These are phyloP conservation scores for Vanessa cardui DNA, from an alignment of 2,888 invertebrate species.

Conservation along the genomic window DNA sequence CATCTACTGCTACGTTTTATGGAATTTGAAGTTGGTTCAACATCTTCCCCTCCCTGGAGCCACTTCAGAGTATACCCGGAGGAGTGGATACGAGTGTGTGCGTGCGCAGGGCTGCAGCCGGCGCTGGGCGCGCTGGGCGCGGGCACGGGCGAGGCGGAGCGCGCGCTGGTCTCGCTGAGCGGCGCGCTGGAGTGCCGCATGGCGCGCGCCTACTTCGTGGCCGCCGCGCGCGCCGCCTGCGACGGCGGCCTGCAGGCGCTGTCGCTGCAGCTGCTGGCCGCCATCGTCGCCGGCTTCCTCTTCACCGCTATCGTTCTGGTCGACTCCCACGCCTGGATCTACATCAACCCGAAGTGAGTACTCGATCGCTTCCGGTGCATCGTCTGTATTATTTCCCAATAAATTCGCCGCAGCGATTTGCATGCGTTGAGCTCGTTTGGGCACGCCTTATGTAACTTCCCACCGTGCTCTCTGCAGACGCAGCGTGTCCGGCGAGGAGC, in stretches of 20 bases:
- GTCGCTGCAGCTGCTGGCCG: slow-evolving; percentile 93
- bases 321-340: slow-evolving; percentile 98
- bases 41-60: no score
- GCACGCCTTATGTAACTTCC: no score
- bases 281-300: slow-evolving; percentile 93
- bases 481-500: slow-evolving; percentile 92
- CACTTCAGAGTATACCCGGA: no score
- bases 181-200: slow-evolving; percentile 92
- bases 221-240: slow-evolving; percentile 91
- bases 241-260: slow-evolving; percentile 90
- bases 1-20: no score
- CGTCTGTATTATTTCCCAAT: no score
- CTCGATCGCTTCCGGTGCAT: background rate
- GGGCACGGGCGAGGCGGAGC: slow-evolving; percentile 90
- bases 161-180: slow-evolving; percentile 85
- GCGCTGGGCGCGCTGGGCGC: slow-evolving; percentile 89
- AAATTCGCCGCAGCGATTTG: no score
- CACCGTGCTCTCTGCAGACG: slow-evolving; percentile 77
- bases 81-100: no score
- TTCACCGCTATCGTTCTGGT: slow-evolving; percentile 96
- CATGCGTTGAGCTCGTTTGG: no score
- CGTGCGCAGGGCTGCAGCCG: slow-evolving; percentile 83
- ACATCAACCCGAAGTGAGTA: slow-evolving; percentile 93
- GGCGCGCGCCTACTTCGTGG: slow-evolving; percentile 91
- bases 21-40: no score